Conservation (phyloP, 2,888 invertebrate genomes). For the Nemurella pictetii region DNA sequence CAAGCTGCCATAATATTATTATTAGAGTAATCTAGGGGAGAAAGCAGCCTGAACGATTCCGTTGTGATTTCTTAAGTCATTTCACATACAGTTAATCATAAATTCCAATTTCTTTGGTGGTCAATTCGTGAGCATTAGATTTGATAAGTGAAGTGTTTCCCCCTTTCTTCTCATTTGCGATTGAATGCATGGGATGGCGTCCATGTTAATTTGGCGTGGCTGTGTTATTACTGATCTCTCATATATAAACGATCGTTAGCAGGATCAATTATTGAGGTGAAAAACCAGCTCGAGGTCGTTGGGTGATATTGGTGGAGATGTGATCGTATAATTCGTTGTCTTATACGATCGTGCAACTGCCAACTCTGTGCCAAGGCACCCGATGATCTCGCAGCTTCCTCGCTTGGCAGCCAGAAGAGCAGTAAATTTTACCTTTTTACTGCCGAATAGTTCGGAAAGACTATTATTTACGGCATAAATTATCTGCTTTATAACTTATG, state of each 20-base stretch:
- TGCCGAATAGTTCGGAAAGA: conserved; percentile 1
- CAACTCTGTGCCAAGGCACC: background rate
- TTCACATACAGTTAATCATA: background rate
- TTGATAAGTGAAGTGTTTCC: background rate
- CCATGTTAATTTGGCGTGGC: background rate
- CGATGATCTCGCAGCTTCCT: background rate
- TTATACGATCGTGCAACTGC: too few species aligned
- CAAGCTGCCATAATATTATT: background rate
- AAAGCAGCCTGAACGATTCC: background rate
- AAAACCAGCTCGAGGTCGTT: background rate
- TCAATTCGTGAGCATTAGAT: background rate
- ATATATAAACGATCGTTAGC: background rate
- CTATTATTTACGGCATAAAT: background rate
- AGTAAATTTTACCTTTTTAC: conserved; percentile 16
- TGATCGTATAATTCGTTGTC: too few species aligned
- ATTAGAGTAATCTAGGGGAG: background rate
- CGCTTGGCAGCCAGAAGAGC: background rate
- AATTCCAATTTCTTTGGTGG: background rate
- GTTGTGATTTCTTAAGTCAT: background rate
- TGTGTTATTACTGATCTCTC: background rate
- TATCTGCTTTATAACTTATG: background rate
- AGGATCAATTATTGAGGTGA: background rate
- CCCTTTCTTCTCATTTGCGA: background rate
- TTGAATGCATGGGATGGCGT: background rate
- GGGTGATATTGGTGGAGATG: background rate